A percentile compares a stretch with the other conserved stretches of the same genome.
phyloP scores from a whole-genome alignment of 2,888 invertebrate species.

The Blomia tropicalis region DNA sequence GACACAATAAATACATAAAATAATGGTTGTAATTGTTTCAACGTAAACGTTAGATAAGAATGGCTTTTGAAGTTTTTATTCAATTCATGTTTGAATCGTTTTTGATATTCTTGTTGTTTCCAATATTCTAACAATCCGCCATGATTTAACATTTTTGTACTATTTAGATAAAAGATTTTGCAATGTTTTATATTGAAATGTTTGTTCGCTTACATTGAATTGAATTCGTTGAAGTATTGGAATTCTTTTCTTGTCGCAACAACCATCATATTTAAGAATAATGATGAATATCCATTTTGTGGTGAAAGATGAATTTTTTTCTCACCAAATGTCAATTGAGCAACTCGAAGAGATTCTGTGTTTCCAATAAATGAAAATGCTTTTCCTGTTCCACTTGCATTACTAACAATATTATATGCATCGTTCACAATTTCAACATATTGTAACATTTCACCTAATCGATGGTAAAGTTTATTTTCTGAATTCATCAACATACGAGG shows the following conservation, averaged over 20 bases:
- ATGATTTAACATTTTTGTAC: neutral
- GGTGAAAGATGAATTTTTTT: neutral
- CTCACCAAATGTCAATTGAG: neutral
- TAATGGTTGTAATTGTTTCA: conserved; percentile 15
- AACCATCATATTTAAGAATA: neutral
- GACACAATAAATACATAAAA: conserved; percentile 10
- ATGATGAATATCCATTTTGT: neutral
- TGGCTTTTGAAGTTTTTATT: too few relatives aligned
- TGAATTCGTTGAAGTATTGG: neutral
- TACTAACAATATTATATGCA: neutral
- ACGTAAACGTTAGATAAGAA: too few relatives aligned
- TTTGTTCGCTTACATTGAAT: neutral
- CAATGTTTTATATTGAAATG: too few relatives aligned
- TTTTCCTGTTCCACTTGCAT: too few relatives aligned
- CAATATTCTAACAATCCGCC: neutral
- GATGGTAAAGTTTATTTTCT: neutral
- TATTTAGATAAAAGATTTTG: too few relatives aligned
- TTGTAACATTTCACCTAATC: neutral
- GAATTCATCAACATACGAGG: neutral
- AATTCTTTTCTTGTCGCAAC: neutral
- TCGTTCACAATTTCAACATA: neutral
- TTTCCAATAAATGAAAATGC: neutral
- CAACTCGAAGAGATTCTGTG: neutral
- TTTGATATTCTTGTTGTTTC: neutral
- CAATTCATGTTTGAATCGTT: neutral